These are phyloP conservation scores for Chaetodon trifasciatus DNA, from an alignment of 2,797 vertebrate genomes.

Conservation along the genomic window DNA sequence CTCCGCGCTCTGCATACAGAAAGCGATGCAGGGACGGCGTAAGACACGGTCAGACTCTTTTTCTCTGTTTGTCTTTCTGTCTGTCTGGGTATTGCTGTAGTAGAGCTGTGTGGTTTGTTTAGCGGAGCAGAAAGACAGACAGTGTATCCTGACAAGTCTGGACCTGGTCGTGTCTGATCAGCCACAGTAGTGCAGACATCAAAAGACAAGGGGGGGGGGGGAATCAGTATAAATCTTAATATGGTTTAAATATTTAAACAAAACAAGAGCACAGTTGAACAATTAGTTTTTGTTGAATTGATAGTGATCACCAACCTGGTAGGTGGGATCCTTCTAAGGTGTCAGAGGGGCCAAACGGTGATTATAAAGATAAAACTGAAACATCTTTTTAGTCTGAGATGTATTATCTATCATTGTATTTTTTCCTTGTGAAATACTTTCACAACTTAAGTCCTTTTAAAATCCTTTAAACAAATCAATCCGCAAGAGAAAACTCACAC, in stretches of 20 bases:
- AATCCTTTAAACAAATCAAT: background rate
- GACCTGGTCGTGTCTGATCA: slow-evolving; percentile 69
- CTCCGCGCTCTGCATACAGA: slow-evolving; percentile 68
- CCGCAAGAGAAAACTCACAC: background rate
- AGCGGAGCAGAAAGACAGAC: slow-evolving; percentile 64
- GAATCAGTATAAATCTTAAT: slow-evolving; percentile 40
- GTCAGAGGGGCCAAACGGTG: background rate
- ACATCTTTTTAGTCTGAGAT: background rate
- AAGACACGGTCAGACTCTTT: slow-evolving; percentile 56
- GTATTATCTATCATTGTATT: background rate
- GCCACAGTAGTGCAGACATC: slow-evolving; percentile 53
- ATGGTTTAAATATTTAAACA: slow-evolving; percentile 36
- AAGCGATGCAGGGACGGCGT: slow-evolving; percentile 55
- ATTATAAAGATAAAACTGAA: background rate
- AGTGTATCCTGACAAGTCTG: slow-evolving; percentile 68
- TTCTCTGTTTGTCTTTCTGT: slow-evolving; percentile 47
- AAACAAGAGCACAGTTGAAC: slow-evolving; percentile 10
- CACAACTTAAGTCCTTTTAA: background rate
- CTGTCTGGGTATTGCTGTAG: slow-evolving; percentile 41
- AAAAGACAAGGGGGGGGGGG: slow-evolving; percentile 18
- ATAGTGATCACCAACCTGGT: background rate
- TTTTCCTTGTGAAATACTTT: background rate
- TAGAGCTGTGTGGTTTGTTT: slow-evolving; percentile 60
- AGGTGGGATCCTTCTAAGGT: background rate
- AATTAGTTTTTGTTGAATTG: slow-evolving; percentile 10